A percentile compares a stretch with the other conserved stretches of the same genome.
Evolutionary conservation across 1,140 invertebrate genomes (phyloP).

Genomic region (Pectinophora gossypiella): DNA sequence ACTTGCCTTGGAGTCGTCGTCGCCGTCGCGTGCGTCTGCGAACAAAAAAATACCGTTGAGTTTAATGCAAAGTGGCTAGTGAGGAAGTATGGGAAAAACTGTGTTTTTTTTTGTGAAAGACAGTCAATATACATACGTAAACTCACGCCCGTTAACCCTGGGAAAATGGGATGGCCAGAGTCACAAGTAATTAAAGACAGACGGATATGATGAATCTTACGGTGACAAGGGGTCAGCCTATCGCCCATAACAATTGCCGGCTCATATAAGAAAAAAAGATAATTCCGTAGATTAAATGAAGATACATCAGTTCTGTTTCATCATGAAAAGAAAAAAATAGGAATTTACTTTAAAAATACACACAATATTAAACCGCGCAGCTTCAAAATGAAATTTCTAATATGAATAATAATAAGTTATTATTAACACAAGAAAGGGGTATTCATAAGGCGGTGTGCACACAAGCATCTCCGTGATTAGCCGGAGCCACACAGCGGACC

Average conservation of each 20-base stretch:
- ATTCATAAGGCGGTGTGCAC: constrained; percentile 39
- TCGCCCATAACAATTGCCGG: no score
- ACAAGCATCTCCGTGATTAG: constrained; percentile 58
- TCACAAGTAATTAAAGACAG: no score
- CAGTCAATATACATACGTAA: no score
- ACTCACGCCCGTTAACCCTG: no score
- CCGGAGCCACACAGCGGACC: constrained; percentile 56
- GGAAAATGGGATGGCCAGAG: no score
- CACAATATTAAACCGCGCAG: no score
- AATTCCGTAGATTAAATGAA: no score
- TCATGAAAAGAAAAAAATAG: not conserved
- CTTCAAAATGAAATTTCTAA: no score
- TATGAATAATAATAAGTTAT: constrained; percentile 31
- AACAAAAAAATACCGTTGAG: constrained; percentile 24
- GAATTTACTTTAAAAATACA: constrained; percentile 1
- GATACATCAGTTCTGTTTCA: no score
- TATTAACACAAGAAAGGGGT: constrained; percentile 51
- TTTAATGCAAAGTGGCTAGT: not conserved
- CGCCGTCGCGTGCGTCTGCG: constrained; percentile 60
- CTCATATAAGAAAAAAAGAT: no score
- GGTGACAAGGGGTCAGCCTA: no score
- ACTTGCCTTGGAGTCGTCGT: constrained; percentile 47
- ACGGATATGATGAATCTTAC: no score
- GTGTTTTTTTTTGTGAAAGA: not conserved
- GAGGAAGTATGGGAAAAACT: not conserved